A percentile compares a stretch with the other conserved stretches of the same genome.
Evolutionary conservation across 2,113 vertebrate genomes (phyloP).

Genomic region (Tetrax tetrax): DNA sequence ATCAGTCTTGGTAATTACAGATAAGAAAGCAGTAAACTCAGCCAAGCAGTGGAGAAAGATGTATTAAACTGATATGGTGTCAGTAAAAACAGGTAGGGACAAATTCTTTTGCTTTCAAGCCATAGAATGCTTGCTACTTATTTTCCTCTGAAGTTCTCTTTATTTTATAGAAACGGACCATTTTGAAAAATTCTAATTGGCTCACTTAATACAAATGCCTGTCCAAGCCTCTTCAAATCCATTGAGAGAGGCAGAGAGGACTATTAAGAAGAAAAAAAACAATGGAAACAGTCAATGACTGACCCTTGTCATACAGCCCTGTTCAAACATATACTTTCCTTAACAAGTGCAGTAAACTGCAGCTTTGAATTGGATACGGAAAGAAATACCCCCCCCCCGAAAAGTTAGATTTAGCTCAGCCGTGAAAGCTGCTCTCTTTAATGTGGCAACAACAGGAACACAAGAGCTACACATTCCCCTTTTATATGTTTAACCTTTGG

Average conservation of each 20-base stretch:
- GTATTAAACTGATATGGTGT: background rate
- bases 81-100: background rate
- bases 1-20: background rate
- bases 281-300: background rate
- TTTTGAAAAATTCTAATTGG: background rate
- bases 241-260: background rate
- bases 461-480: slow-evolving; percentile 39
- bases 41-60: background rate
- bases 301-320: background rate
- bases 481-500: slow-evolving; percentile 75
- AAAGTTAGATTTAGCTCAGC: slow-evolving; percentile 13
- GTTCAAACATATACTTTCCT: background rate
- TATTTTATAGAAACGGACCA: background rate
- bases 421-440: background rate
- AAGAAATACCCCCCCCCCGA: background rate
- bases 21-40: background rate
- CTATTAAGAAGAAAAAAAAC: background rate
- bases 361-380: background rate
- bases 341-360: slow-evolving; percentile 7
- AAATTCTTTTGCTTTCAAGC: background rate
- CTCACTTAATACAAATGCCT: background rate
- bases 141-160: background rate
- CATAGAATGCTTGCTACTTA: background rate
- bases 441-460: slow-evolving; percentile 55
- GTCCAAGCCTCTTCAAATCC: background rate